phyloP scores from a whole-genome alignment of 1,140 invertebrate genomes.

The Manduca sexta region DNA sequence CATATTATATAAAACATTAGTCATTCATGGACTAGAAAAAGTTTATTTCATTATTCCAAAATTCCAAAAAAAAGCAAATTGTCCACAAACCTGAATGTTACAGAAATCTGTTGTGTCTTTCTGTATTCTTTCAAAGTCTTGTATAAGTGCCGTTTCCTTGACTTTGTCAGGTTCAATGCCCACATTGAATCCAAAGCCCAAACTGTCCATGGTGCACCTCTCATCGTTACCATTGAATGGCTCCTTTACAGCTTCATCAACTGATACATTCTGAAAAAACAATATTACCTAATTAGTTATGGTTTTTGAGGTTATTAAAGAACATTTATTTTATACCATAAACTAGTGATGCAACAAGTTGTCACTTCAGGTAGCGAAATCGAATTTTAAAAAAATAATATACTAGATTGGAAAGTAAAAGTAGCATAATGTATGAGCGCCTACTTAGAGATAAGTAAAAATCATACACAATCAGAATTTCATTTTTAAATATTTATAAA shows the following conservation, averaged over 20 bases:
- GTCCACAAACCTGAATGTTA: conserved; percentile 60
- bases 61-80: not conserved
- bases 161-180: conserved; percentile 55
- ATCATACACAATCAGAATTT: too few species aligned
- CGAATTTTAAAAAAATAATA: too few species aligned
- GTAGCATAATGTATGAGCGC: too few species aligned
- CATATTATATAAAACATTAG: too few species aligned
- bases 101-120: conserved; percentile 72
- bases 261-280: conserved; percentile 58
- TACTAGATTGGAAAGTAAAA: too few species aligned
- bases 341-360: too few species aligned
- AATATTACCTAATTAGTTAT: not conserved
- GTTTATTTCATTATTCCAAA: not conserved
- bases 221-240: conserved; percentile 63
- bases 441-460: too few species aligned
- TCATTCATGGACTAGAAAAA: too few species aligned
- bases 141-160: conserved; percentile 48
- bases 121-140: conserved; percentile 70
- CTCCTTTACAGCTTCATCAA: conserved; percentile 45
- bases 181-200: conserved; percentile 63
- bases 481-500: too few species aligned
- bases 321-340: too few species aligned
- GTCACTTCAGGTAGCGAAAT: too few species aligned
- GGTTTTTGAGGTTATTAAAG: too few species aligned
- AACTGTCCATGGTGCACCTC: conserved; percentile 57